These are phyloP conservation scores for Caradrina kadenii DNA, from an alignment of 2,888 invertebrate species.

Conservation along the genomic window DNA sequence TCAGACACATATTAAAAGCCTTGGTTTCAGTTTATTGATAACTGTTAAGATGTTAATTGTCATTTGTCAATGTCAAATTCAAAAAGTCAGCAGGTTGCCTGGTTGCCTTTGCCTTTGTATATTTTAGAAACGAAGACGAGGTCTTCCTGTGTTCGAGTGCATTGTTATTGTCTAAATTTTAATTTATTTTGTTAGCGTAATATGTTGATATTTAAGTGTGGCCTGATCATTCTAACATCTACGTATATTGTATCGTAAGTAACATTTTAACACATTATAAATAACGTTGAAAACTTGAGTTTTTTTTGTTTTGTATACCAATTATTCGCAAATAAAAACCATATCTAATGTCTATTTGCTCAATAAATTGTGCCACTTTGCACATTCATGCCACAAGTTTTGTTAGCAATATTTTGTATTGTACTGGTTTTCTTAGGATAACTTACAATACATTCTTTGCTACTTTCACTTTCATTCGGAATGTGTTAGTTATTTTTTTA, in stretches of 20 bases:
- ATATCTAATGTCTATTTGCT: conserved; percentile 30
- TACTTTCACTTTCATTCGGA: conserved; percentile 64
- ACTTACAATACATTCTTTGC: conserved; percentile 19
- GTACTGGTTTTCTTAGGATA: conserved; percentile 8
- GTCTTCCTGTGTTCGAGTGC: conserved; percentile 21
- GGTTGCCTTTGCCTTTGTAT: conserved; percentile 18
- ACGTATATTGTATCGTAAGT: conserved; percentile 87
- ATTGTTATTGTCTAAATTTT: conserved; percentile 35
- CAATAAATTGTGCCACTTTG: conserved; percentile 38
- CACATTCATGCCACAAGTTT: conserved; percentile 22
- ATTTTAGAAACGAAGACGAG: conserved; percentile 41
- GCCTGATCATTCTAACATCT: conserved; percentile 79
- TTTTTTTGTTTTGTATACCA: conserved; percentile 27
- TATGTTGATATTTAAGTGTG: conserved; percentile 87
- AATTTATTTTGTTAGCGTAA: conserved; percentile 67
- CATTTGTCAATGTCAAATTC: conserved; percentile 51
- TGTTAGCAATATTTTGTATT: conserved; percentile 4
- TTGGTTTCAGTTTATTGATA: neutral
- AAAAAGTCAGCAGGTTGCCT: conserved; percentile 14
- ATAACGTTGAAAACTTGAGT: conserved; percentile 11
- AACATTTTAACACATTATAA: conserved; percentile 18
- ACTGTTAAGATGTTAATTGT: no score
- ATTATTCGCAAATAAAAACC: conserved; percentile 22
- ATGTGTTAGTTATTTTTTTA: conserved; percentile 44
- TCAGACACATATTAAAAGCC: conserved; percentile 32